Conservation (phyloP, 2,113 vertebrate species). For the crab-eating macaque (Macaca fascicularis) region T2T-MFA8v1.1 NC_088388.1:102651001-102651500, state of each 20-base stretch:
- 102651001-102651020: not conserved
- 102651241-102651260: not conserved
- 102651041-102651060: not conserved
- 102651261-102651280: not conserved
- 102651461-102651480: not conserved
- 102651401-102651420: not conserved
- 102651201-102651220: not conserved
- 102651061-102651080: not conserved
- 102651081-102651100: not conserved
- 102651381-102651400: not conserved
- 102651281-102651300: not conserved
- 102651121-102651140: not conserved
- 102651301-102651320: not conserved
- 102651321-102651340: not conserved
- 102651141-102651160: not conserved
- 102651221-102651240: not conserved
- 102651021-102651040: not conserved
- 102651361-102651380: not conserved
- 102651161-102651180: not conserved
- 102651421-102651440: not conserved
- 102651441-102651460: rapidly evolving
- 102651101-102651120: not conserved
- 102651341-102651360: not conserved
- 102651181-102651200: not conserved
- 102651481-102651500: not conserved